Evolutionary conservation across 2,113 vertebrate species (phyloP).

Genomic region (Chelonoidis abingdonii): DNA sequence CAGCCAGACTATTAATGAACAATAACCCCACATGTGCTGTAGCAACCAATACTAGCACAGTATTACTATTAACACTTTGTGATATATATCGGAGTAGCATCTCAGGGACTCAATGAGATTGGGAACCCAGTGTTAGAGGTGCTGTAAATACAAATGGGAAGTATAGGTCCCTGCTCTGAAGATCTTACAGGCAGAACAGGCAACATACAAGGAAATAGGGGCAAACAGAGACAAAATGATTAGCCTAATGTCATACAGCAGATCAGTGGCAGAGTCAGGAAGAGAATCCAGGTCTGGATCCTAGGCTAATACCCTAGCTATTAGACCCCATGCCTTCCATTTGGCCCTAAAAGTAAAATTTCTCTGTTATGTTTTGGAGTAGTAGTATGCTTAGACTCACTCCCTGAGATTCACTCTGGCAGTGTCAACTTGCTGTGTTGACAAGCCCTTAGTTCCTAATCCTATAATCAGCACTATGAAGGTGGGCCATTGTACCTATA

Average conservation of each 20-base stretch:
- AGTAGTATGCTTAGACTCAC: not conserved
- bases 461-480: not conserved
- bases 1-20: not conserved
- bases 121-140: not conserved
- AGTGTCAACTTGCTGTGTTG: not conserved
- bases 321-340: not conserved
- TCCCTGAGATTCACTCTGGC: not conserved
- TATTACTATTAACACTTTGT: not conserved
- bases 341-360: not conserved
- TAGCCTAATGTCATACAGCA: rapidly evolving
- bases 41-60: not conserved
- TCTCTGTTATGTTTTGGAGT: not conserved
- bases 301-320: not conserved
- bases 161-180: not conserved
- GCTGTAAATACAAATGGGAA: not conserved
- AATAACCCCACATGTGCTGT: not conserved
- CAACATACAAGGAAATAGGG: not conserved
- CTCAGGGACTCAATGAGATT: not conserved
- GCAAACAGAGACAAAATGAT: not conserved
- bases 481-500: not conserved
- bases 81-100: not conserved
- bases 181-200: not conserved
- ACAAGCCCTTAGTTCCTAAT: not conserved
- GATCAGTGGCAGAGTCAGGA: not conserved
- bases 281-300: not conserved